A percentile compares a stretch with the other conserved stretches of the same genome.
phyloP scores from a whole-genome alignment of 2,888 invertebrate genomes.

The Platynereis dumerilii region DNA sequence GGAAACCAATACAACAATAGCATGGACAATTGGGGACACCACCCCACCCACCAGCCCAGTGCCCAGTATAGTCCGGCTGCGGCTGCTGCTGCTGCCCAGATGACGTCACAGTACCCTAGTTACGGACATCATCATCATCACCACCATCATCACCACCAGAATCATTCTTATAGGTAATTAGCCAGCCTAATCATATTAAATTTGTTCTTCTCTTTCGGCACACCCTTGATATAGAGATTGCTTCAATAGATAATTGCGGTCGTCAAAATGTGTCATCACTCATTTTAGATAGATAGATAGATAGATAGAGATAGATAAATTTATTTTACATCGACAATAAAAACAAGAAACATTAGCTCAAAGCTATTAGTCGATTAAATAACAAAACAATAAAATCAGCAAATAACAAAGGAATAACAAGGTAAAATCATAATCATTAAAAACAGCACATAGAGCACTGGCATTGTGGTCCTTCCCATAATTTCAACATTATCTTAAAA shows the following conservation, averaged over 20 bases:
- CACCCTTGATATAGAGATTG: not conserved
- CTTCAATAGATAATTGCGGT: not conserved
- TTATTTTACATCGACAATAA: no score
- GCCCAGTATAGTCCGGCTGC: conserved; percentile 4
- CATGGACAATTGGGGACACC: conserved; percentile 29
- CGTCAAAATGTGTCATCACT: no score
- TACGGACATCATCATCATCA: conserved; percentile 27
- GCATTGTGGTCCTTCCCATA: no score
- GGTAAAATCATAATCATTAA: no score
- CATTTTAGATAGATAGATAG: no score
- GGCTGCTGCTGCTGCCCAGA: not conserved
- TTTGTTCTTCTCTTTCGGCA: not conserved
- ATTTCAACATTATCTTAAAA: no score
- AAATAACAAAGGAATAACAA: no score
- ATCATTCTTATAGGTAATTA: conserved; percentile 19
- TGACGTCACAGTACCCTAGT: conserved; percentile 14
- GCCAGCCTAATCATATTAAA: not conserved
- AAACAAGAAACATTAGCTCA: no score
- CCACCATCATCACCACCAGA: conserved; percentile 26
- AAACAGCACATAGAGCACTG: no score
- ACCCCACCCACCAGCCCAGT: conserved; percentile 32
- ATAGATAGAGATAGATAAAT: no score
- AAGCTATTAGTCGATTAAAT: no score
- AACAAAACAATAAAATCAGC: no score
- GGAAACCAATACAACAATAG: conserved; percentile 30